A percentile compares a stretch with the other conserved stretches of the same genome.
These are phyloP conservation scores for Serripes groenlandicus DNA, from an alignment of 2,888 invertebrate species.

Conservation along the genomic window DNA sequence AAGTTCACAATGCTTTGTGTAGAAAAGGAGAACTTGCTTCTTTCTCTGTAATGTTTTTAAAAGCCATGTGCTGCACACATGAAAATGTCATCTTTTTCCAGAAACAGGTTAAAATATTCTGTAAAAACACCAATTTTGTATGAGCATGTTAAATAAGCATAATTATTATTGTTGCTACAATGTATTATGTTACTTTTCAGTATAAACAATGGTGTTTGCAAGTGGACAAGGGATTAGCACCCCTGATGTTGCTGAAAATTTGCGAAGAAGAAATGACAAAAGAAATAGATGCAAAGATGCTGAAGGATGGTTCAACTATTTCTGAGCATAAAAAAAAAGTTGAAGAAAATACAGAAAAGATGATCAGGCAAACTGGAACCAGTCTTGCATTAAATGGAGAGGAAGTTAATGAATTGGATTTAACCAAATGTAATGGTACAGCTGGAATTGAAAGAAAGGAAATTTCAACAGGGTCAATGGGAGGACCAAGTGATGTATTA, in stretches of 20 bases:
- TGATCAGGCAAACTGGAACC: neutral
- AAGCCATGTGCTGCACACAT: too few relatives aligned
- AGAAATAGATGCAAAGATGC: neutral
- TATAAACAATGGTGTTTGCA: slow-evolving; percentile 76
- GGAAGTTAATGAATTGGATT: neutral
- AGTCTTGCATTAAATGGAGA: neutral
- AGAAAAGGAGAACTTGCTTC: neutral
- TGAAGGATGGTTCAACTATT: neutral
- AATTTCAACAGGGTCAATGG: neutral
- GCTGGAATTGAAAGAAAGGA: neutral
- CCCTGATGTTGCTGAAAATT: slow-evolving; percentile 57
- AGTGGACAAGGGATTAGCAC: slow-evolving; percentile 72
- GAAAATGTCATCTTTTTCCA: neutral
- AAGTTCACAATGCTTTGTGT: too few relatives aligned
- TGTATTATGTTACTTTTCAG: slow-evolving; percentile 54
- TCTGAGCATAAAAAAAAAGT: neutral
- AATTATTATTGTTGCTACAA: neutral
- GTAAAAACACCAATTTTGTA: neutral
- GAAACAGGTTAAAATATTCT: neutral
- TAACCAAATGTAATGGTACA: neutral
- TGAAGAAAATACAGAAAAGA: neutral
- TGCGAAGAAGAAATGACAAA: slow-evolving; percentile 12
- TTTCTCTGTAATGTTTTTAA: neutral
- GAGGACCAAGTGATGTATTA: neutral
- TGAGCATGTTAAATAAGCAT: neutral